These are phyloP conservation scores for Poicephalus gulielmi DNA, from an alignment of 2,113 vertebrate genomes.

Conservation along the genomic window DNA sequence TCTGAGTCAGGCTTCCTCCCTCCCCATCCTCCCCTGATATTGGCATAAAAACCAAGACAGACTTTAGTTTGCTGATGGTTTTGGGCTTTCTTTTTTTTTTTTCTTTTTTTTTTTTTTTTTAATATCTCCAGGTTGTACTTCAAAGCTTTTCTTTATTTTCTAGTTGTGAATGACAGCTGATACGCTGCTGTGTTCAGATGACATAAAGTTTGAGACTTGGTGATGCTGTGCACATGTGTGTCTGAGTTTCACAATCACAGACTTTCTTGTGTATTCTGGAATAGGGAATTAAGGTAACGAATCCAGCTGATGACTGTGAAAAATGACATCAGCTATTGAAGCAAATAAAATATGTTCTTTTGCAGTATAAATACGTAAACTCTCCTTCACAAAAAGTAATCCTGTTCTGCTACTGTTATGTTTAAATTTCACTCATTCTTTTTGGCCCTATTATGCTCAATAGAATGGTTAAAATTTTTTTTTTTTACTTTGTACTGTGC, in stretches of 20 bases:
- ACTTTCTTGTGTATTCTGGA: background rate
- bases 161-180: constrained; percentile 5
- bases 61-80: constrained; percentile 15
- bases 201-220: background rate
- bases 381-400: background rate
- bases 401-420: background rate
- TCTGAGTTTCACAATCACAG: background rate
- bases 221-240: background rate
- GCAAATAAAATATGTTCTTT: background rate
- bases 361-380: background rate
- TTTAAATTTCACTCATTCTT: background rate
- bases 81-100: constrained; percentile 31
- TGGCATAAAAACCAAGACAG: constrained; percentile 19
- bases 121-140: background rate
- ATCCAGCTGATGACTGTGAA: background rate
- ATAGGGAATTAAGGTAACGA: background rate
- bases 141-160: background rate
- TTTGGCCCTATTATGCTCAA: background rate
- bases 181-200: background rate
- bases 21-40: background rate
- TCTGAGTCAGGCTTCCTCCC: constrained; percentile 4
- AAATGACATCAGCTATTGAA: background rate
- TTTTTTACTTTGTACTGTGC: background rate
- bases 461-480: background rate
- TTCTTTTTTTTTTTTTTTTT: background rate